Evolutionary conservation across 2,888 invertebrate species (phyloP), one percentile per base, ranked within the genome.

Genomic region (Eupithecia vulgata): DNA sequence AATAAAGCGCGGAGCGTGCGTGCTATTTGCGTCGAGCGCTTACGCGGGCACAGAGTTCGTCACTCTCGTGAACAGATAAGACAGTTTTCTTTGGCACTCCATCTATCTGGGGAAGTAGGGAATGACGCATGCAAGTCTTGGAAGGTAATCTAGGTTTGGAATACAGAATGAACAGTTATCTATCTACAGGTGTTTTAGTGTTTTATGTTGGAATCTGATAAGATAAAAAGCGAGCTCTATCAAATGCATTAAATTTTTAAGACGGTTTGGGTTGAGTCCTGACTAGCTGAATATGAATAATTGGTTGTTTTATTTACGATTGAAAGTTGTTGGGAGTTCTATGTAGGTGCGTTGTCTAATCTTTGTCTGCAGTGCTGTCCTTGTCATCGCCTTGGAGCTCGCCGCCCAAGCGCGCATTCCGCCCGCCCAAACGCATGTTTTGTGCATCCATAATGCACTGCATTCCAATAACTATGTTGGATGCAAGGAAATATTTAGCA

Each of bases 11-110:
- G 82, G 82, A 87, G 87, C 85, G 87, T 85, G 87, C 85, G 87
- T 85, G 91, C 91, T 92, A 93, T 93, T 92, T 90, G 89, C 82
- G 84, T 88, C 87, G 78, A 84, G 88, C 90, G 91, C 90, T 84
- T 85, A 85, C 85, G 84, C 84, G 85, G 79, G 76, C 82, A 81
- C 48, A 75, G 75, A 73, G 72, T 72, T 68, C 79, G 77, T 73
- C 72, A 77, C 75, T 74, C 48, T 48, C 48, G 68, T 78, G 70
- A 40, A 81, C 83, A 86, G 87, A 78, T 70, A 68, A 74, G 68
- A 57, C 25, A 57, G 12, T 25, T 25, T 57, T 57, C 57, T 57
- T 57, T 57, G 57, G 57, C 57, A 21, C 57, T 57, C 5, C 25
- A 57, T 21, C n/a, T 52, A 57, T 57, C 57, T 25, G 57, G 57